Conservation (phyloP, 2,113 vertebrate species). For the Lophura nycthemera region DNA sequence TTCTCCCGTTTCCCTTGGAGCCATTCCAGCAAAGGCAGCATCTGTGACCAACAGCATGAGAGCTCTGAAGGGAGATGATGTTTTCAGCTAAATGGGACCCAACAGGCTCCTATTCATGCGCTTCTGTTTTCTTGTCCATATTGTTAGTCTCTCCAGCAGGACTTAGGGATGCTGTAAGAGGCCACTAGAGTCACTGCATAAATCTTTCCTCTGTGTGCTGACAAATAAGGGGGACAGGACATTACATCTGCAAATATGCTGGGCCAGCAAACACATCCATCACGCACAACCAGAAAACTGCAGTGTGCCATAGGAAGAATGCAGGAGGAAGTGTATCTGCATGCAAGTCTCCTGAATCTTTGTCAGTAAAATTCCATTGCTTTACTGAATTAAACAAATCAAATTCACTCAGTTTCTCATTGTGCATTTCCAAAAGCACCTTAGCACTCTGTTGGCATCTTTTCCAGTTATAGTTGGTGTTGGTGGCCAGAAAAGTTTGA, state of each 20-base stretch:
- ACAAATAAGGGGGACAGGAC: background rate
- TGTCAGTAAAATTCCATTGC: background rate
- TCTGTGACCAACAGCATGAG: background rate
- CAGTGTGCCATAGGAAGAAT: background rate
- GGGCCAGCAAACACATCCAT: background rate
- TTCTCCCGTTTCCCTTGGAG: background rate
- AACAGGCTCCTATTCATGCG: accelerated
- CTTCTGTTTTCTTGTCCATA: background rate
- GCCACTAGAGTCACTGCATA: background rate
- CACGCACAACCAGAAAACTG: background rate
- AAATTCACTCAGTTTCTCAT: background rate
- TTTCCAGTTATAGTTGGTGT: background rate
- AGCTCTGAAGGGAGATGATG: background rate
- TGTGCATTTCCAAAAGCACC: background rate
- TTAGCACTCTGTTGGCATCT: background rate
- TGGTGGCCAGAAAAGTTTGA: background rate
- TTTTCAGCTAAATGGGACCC: background rate
- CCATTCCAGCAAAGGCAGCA: background rate
- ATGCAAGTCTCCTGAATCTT: background rate
- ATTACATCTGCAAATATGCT: accelerated
- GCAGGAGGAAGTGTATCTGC: background rate
- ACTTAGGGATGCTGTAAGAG: background rate
- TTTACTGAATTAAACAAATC: background rate
- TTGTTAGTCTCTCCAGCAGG: background rate
- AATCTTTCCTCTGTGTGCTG: background rate